These are phyloP conservation scores for Marronus borbonicus DNA, from an alignment of 2,888 invertebrate genomes.

Conservation along the genomic window DNA sequence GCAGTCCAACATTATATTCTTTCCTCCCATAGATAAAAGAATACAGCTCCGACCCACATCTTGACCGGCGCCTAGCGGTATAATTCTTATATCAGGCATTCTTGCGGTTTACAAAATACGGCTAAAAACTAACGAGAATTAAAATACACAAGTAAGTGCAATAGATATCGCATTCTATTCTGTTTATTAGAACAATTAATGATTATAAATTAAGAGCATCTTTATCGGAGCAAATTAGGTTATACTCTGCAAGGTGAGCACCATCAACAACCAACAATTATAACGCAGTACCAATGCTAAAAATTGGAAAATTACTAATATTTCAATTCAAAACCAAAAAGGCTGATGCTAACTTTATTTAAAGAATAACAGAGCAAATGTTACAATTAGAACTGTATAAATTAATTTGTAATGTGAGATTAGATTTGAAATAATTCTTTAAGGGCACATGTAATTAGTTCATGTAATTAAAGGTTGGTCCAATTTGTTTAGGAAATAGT, in stretches of 20 bases:
- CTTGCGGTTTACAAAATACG: slow-evolving; percentile 46
- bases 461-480: too few relatives aligned
- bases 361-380: not conserved
- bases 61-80: slow-evolving; percentile 92
- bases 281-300: not conserved
- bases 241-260: not conserved
- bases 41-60: slow-evolving; percentile 99
- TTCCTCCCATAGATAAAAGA: slow-evolving; percentile 94
- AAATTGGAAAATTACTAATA: not conserved
- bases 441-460: too few relatives aligned
- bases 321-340: too few relatives aligned
- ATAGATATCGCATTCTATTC: not conserved
- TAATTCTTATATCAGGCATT: slow-evolving; percentile 92
- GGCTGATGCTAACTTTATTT: too few relatives aligned
- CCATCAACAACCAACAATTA: too few relatives aligned
- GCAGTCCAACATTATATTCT: slow-evolving; percentile 99
- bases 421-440: too few relatives aligned
- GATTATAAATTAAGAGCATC: not conserved
- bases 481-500: too few relatives aligned
- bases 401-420: too few relatives aligned
- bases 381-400: too few relatives aligned
- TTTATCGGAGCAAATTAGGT: not conserved
- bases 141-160: not conserved
- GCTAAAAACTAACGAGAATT: not conserved
- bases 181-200: not conserved